Evolutionary conservation across 2,888 invertebrate species (phyloP), one percentile per base, ranked within the genome.

Genomic region (Orchesellides sinensis): DNA sequence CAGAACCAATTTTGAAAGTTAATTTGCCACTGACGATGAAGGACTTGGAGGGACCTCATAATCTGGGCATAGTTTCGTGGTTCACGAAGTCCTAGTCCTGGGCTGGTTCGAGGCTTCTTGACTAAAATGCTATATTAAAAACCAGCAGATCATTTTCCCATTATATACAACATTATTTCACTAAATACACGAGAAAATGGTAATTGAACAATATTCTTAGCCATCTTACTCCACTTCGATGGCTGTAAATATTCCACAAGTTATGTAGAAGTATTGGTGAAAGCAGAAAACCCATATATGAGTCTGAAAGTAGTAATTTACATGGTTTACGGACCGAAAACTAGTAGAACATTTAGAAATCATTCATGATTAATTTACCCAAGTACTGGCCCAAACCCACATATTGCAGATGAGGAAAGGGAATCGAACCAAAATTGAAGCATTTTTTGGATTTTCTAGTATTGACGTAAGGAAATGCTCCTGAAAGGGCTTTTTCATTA

Each of bases 171-270:
- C n/a, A n/a, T n/a, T n/a, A n/a, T n/a, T n/a, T n/a, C n/a, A n/a
- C n/a, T n/a, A n/a, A n/a, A n/a, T n/a, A n/a, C n/a, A n/a, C n/a
- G n/a, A n/a, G n/a, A n/a, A n/a, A n/a, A n/a, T n/a, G n/a, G n/a
- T n/a, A n/a, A n/a, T n/a, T n/a, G n/a, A n/a, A n/a, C n/a, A n/a
- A 63, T 17, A 8, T 32, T 25, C 68, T 29, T 47, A 40, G 45
- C 6, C 19, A 12, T n/a, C 65, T 72, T 61, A 73, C 80, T 80
- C 73, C 29, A 80, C 17, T 32, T 80, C 73, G n/a, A 25, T 61
- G 0, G 54, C 8, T 2, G 49, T 5, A 35, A 63, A 80, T 1
- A 80, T 27, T 2, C 40, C 49, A 32, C 80, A 80, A 0, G 56
- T 66, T 2, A 59, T 73, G 80, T 80, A 80, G 1, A 73, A 1